phyloP scores from a whole-genome alignment of 2,797 vertebrate genomes.

The Lindbergichthys nudifrons region DNA sequence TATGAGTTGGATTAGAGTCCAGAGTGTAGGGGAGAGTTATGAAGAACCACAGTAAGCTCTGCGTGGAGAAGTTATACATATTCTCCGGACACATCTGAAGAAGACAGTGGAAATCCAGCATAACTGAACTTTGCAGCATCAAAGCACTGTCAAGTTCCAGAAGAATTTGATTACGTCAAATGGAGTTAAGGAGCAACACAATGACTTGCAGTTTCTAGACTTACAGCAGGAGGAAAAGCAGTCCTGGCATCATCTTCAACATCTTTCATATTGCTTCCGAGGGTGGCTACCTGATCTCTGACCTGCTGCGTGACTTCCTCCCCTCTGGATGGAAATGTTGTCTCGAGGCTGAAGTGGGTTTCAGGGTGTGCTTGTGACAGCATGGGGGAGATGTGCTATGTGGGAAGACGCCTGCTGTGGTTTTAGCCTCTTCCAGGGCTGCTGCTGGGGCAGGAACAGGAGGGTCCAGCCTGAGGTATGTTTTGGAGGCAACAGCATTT shows the following conservation, averaged over 20 bases:
- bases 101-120: neutral
- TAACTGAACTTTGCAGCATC: neutral
- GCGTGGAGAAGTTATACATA: constrained; percentile 8
- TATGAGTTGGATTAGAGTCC: constrained; percentile 12
- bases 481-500: neutral
- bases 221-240: constrained; percentile 19
- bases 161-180: constrained; percentile 7
- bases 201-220: constrained; percentile 6
- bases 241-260: constrained; percentile 6
- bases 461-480: constrained; percentile 85
- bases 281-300: constrained; percentile 2
- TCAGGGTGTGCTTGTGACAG: constrained; percentile 58
- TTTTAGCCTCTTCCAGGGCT: constrained; percentile 76
- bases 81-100: constrained; percentile 17
- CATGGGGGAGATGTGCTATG: constrained; percentile 80
- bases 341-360: constrained; percentile 50
- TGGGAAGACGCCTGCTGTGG: constrained; percentile 82
- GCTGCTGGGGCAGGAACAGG: constrained; percentile 82
- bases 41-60: constrained; percentile 34
- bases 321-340: constrained; percentile 27
- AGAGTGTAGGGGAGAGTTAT: constrained; percentile 11
- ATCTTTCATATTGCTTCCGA: constrained; percentile 9
- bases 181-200: constrained; percentile 22
- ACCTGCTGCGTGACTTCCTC: constrained; percentile 18
- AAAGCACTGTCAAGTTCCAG: constrained; percentile 9